phyloP scores from a whole-genome alignment of 2,797 vertebrate genomes.

The Sebastiscus albofasciatus region DNA sequence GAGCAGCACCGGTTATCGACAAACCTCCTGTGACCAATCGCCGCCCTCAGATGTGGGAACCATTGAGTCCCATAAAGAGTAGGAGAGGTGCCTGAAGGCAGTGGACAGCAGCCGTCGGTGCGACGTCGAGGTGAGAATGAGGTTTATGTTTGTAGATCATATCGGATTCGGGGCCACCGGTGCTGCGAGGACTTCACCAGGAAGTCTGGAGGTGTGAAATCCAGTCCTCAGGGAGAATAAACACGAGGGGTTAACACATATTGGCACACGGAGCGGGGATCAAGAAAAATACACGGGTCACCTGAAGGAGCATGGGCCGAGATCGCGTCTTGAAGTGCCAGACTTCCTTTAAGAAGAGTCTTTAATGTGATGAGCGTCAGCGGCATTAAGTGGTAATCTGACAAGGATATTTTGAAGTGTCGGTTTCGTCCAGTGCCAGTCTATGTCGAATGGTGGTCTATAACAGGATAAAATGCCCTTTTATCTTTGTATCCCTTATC shows the following conservation, averaged over 20 bases:
- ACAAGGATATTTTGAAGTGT: constrained; percentile 60
- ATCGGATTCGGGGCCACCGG: constrained; percentile 36
- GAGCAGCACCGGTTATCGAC: neutral
- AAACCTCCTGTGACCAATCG: constrained; percentile 26
- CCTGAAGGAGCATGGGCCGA: neutral
- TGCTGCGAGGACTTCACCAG: constrained; percentile 28
- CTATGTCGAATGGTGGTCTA: constrained; percentile 60
- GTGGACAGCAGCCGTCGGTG: constrained; percentile 9
- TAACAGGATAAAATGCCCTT: constrained; percentile 61
- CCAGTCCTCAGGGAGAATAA: constrained; percentile 43
- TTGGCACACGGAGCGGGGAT: constrained; percentile 9
- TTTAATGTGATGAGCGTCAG: constrained; percentile 31
- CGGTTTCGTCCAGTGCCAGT: constrained; percentile 47
- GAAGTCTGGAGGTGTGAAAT: constrained; percentile 55
- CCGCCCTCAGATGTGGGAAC: constrained; percentile 26
- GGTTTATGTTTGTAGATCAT: constrained; percentile 61
- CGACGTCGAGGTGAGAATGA: constrained; percentile 34
- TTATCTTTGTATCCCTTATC: constrained; percentile 70
- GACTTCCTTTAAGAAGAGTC: constrained; percentile 1
- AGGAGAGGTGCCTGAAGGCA: neutral
- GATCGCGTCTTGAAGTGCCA: neutral
- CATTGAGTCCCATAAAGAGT: constrained; percentile 16
- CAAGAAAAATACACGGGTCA: constrained; percentile 36
- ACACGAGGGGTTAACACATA: constrained; percentile 36
- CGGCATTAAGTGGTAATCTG: constrained; percentile 51